These are phyloP conservation scores for Lasioglossum baleicum DNA, from an alignment of 1,140 invertebrate genomes.

Conservation along the genomic window DNA sequence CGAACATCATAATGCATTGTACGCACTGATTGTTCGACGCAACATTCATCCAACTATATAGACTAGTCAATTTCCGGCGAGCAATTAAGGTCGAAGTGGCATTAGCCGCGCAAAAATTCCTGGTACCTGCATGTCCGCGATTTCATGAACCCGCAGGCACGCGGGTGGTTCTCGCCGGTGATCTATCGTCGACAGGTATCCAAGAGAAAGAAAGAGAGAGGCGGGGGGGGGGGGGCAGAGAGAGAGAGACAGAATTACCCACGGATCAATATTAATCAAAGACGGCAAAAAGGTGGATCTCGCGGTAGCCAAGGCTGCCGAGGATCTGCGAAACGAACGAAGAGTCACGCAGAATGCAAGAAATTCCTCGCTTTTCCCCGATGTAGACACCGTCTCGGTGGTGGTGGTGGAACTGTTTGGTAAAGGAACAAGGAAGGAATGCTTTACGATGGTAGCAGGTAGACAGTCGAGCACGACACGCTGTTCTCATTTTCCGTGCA, in stretches of 20 bases:
- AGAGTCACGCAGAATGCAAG: slow-evolving; percentile 40
- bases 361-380: slow-evolving; percentile 61
- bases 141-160: slow-evolving; percentile 14
- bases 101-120: slow-evolving; percentile 19
- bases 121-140: slow-evolving; percentile 10
- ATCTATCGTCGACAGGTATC: neutral
- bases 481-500: slow-evolving; percentile 66
- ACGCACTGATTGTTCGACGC: neutral
- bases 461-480: slow-evolving; percentile 36
- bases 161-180: neutral
- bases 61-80: neutral
- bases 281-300: neutral
- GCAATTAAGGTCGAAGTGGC: neutral
- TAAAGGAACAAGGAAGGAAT: slow-evolving; percentile 50
- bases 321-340: neutral
- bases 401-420: slow-evolving; percentile 41
- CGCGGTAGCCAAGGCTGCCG: neutral
- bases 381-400: slow-evolving; percentile 46
- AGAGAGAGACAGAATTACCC: neutral
- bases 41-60: neutral
- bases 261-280: neutral
- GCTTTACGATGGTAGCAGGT: slow-evolving; percentile 52
- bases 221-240: too few species aligned
- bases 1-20: neutral
- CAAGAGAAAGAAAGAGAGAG: too few species aligned